Base-by-base conservation (phyloP, 2,113 vertebrate species). In the Sinocyclocheilus anshuiensis region DNA sequence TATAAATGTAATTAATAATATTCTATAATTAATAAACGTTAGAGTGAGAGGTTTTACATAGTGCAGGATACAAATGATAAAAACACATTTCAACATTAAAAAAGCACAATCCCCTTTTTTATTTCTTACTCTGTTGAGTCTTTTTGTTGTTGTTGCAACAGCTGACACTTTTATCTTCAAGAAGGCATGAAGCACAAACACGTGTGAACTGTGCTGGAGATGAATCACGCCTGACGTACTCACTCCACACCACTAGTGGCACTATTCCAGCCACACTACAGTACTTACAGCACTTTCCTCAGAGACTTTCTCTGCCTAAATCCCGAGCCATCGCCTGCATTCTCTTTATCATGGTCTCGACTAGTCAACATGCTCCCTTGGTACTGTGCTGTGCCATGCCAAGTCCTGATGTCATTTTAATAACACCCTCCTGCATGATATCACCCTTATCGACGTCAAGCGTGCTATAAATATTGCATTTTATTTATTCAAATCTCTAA, bases 331-430 rank as follows among this genome's bases (percentile, higher is more conserved):
- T 36, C 29, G 4, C 16, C 16, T 29, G 81, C 22, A 57, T 39
- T 57, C 72, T 83, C 48, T 24, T 74, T 59, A 84, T 59, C 69
- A 4, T 50, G 79, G 4, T 29, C 79, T 29, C 24, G 10, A 67
- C 45, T 71, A 22, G 63, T 82, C 45, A 71, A 67, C 55, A 50
- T 36, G 78, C 24, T 82, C 69, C 24, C 24, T 24, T 65, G 57
- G 22, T 36, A 50, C 4, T 39, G 6, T 2, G 18, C 15, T 15
- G 26, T 9, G 1, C 1, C 33, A 4, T 50, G 86, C 86, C 80
- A 87, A 53, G 29, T 12, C n/a, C 61, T 83, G 80, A 83, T 53
- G 83, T 83, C 59, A 81, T 77, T 85, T 76, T 71, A 85, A 86
- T 76, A 77, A 57, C 83, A 83, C 78, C 76, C 65, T 45, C 61